These are phyloP conservation scores for Torymus texanus DNA, from an alignment of 2,888 invertebrate species.

Conservation along the genomic window DNA sequence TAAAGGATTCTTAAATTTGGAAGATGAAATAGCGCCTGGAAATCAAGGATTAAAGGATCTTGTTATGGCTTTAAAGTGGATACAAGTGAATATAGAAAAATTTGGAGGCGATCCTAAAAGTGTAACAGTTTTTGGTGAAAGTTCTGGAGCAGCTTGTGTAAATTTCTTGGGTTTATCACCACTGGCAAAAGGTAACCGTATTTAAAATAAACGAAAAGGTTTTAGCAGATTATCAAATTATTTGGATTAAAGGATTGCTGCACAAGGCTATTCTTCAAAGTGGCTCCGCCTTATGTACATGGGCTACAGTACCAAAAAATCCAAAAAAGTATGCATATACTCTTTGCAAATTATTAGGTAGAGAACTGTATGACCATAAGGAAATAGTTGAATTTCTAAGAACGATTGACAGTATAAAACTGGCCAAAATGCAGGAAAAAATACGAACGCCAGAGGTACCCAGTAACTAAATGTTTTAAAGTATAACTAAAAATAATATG, in stretches of 20 bases:
- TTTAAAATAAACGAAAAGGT: not conserved
- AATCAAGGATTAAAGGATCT: constrained; percentile 67
- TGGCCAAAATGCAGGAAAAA: constrained; percentile 65
- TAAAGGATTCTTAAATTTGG: constrained; percentile 67
- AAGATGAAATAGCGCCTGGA: constrained; percentile 61
- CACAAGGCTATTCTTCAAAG: constrained; percentile 67
- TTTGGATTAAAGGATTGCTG: constrained; percentile 62
- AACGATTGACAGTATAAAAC: constrained; percentile 61
- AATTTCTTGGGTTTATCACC: constrained; percentile 63
- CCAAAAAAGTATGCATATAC: constrained; percentile 56
- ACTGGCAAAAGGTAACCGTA: constrained; percentile 55
- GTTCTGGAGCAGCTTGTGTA: constrained; percentile 62
- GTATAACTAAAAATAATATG: no score
- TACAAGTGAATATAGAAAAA: constrained; percentile 60
- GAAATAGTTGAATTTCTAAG: constrained; percentile 62
- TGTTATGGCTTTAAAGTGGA: constrained; percentile 64
- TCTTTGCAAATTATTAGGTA: constrained; percentile 60
- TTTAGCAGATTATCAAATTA: not conserved
- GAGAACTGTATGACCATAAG: constrained; percentile 58
- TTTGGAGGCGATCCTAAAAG: constrained; percentile 65
- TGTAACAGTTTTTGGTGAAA: constrained; percentile 66
- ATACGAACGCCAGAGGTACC: constrained; percentile 59
- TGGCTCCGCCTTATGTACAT: constrained; percentile 62
- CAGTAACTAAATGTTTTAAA: not conserved
- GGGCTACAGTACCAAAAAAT: constrained; percentile 57